Base-by-base conservation (phyloP, 1,140 invertebrate genomes). In the Sinonovacula constricta region DNA sequence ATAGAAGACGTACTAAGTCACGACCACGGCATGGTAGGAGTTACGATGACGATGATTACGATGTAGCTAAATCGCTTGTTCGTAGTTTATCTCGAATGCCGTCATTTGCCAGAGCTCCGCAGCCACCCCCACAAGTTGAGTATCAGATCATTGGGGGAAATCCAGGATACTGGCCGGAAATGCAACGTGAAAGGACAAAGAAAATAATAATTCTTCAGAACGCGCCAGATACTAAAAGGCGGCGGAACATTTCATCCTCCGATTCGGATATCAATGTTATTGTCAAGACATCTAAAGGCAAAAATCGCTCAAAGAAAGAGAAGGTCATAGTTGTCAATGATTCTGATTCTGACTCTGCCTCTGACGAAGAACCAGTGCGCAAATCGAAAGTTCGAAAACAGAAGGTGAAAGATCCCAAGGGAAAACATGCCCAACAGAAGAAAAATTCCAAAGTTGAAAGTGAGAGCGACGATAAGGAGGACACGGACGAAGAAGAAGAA, bases 251-350 rank as follows among this genome's bases (percentile, higher is more conserved):
- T 59, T 67, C n/a, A n/a, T n/a, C n/a, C n/a, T n/a, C 72, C 54
- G 72, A 76, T 36, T 76, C 72, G 4, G 72, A 76, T 49, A 56
- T 76, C 14, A 76, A 51, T 76, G 62, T 76, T 24, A 28, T 76
- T 36, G 72, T 76, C 0, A 53, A 66, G 51, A 76, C 53, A 65
- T 33, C 33, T 10, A 45, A 33, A 7, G 4, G 22, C 31, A 76
- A 67, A 33, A 28, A n/a, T 18, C 49, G 39, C 18, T 59, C 28
- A 24, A 74, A 33, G 36, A 59, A 39, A 7, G 53, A 26, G 26
- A 74, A 74, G 22, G 31, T 63, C 7, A 51, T 31, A 65, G 34
- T 24, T 22, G 45, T 74, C 4, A 62, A 59, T 0, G 59, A 63
- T 22, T 74, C 71, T 26, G 72, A 76, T 4, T 72, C 69, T 1